Evolutionary conservation across 2,888 invertebrate species (phyloP).

Genomic region (Ctenicera cuprea): DNA sequence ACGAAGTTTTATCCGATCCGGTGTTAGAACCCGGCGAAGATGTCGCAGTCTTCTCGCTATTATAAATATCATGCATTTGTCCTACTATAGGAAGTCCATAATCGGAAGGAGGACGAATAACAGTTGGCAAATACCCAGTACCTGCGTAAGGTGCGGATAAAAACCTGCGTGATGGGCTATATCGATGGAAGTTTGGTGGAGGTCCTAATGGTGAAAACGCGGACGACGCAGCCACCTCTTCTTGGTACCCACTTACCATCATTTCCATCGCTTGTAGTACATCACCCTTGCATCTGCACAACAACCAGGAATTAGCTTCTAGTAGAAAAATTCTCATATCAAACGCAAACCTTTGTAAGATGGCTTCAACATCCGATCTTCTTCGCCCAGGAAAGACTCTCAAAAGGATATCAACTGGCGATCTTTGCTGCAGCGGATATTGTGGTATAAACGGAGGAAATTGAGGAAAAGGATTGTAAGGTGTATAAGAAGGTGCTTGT

Average conservation of each 20-base stretch:
- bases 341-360: conserved; percentile 79
- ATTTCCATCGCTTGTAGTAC: conserved; percentile 95
- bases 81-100: conserved; percentile 69
- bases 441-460: conserved; percentile 66
- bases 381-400: conserved; percentile 93
- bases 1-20: conserved; percentile 76
- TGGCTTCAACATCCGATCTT: conserved; percentile 89
- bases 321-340: conserved; percentile 36
- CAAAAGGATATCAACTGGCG: conserved; percentile 91
- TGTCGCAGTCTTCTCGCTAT: conserved; percentile 70
- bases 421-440: conserved; percentile 76
- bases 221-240: conserved; percentile 72
- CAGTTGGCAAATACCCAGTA: conserved; percentile 88
- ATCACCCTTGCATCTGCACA: conserved; percentile 80
- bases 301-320: conserved; percentile 29
- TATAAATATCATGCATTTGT: conserved; percentile 70
- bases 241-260: conserved; percentile 80
- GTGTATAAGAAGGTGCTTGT: conserved; percentile 64
- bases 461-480: conserved; percentile 73
- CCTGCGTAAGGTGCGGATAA: conserved; percentile 89
- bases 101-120: conserved; percentile 76
- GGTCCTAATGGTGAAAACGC: conserved; percentile 86
- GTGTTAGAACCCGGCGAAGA: conserved; percentile 74
- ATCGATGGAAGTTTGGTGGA: conserved; percentile 78
- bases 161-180: conserved; percentile 81